Conservation (phyloP, 2,888 invertebrate genomes). For the Sinopyrophorus schimmeli region DNA sequence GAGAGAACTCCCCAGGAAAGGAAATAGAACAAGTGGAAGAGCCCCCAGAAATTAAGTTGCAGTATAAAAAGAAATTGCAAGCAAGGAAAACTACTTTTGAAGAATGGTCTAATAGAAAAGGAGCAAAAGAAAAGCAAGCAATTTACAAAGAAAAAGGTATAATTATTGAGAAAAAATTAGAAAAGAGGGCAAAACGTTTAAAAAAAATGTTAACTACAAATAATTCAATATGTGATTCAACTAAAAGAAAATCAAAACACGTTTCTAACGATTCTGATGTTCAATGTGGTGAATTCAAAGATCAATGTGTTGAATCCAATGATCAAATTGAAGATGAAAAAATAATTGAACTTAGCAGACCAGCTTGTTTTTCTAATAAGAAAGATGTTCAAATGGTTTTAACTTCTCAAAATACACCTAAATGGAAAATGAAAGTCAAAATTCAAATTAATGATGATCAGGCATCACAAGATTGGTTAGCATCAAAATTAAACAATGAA, state of each 20-base stretch:
- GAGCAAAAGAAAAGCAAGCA: slow-evolving; percentile 61
- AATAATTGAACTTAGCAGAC: not conserved
- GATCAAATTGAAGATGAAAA: not conserved
- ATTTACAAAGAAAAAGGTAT: slow-evolving; percentile 62
- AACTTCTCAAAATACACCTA: slow-evolving; percentile 21
- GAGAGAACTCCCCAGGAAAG: slow-evolving; percentile 66
- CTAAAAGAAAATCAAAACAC: no score
- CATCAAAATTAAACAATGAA: not conserved
- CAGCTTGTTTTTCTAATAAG: not conserved
- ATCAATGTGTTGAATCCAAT: slow-evolving; percentile 6
- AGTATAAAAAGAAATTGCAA: slow-evolving; percentile 33
- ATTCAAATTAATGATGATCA: slow-evolving; percentile 19
- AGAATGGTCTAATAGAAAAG: slow-evolving; percentile 68
- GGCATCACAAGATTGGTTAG: slow-evolving; percentile 3
- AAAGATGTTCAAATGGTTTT: not conserved
- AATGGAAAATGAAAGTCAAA: slow-evolving; percentile 37
- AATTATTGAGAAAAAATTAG: slow-evolving; percentile 62
- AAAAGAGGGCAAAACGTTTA: slow-evolving; percentile 63
- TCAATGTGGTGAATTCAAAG: not conserved
- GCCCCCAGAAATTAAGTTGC: slow-evolving; percentile 41
- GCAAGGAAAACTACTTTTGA: slow-evolving; percentile 61
- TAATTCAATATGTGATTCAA: no score
- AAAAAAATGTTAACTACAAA: slow-evolving; percentile 52
- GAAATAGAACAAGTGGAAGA: slow-evolving; percentile 50
- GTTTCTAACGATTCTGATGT: not conserved